A percentile compares a stretch with the other conserved stretches of the same genome.
Evolutionary conservation across 2,888 invertebrate species (phyloP).

Genomic region (Scrobipalpa costella): DNA sequence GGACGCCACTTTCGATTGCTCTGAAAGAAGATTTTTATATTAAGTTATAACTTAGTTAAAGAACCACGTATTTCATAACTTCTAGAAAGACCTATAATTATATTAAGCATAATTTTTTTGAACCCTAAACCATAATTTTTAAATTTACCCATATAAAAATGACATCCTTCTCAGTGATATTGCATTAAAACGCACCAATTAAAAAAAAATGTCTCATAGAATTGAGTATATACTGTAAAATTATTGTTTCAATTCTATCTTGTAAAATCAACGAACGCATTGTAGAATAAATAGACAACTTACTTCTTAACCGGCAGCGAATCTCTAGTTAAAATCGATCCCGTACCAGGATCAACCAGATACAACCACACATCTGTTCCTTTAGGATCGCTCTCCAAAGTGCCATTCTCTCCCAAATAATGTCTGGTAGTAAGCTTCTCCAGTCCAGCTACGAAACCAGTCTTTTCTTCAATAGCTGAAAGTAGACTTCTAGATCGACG

Average conservation of each 20-base stretch:
- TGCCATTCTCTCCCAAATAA: constrained; percentile 87
- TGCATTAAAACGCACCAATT: too few relatives aligned
- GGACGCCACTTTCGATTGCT: constrained; percentile 54
- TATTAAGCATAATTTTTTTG: too few relatives aligned
- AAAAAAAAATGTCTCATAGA: too few relatives aligned
- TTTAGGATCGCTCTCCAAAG: constrained; percentile 85
- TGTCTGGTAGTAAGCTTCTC: constrained; percentile 92
- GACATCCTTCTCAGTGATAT: too few relatives aligned
- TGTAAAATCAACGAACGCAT: too few relatives aligned
- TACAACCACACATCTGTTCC: constrained; percentile 95
- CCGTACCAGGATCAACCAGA: constrained; percentile 89
- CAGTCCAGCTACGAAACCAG: constrained; percentile 88
- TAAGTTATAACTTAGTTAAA: too few relatives aligned
- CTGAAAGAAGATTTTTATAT: constrained; percentile 48
- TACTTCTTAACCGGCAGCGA: constrained; percentile 86
- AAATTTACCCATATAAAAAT: too few relatives aligned
- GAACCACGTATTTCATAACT: too few relatives aligned
- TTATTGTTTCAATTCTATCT: too few relatives aligned
- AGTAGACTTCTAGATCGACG: constrained; percentile 75
- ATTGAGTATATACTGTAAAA: too few relatives aligned
- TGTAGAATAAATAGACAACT: constrained; percentile 41
- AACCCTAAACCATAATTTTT: too few relatives aligned
- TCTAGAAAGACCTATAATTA: too few relatives aligned
- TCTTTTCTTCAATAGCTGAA: constrained; percentile 85
- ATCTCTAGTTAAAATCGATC: constrained; percentile 87